phyloP scores from a whole-genome alignment of 2,888 invertebrate genomes.

The Drosophila testacea region DNA sequence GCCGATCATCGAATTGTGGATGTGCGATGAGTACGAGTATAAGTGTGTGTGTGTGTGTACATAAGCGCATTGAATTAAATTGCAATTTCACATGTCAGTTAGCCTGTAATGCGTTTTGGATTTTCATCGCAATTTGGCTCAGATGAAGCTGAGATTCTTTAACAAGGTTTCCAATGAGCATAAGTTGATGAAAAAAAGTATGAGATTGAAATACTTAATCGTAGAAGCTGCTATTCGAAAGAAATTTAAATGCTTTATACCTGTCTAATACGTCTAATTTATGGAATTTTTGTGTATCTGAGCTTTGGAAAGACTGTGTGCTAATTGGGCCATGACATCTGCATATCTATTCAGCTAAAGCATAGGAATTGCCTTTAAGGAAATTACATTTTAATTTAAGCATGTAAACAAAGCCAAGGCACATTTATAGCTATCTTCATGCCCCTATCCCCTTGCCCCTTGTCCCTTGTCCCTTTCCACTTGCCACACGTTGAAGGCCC shows the following conservation, averaged over 20 bases:
- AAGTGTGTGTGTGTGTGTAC: constrained; percentile 12
- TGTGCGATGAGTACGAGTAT: constrained; percentile 7
- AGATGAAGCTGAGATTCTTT: constrained; percentile 6
- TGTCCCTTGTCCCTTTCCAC: constrained; percentile 6
- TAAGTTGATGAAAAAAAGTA: not conserved
- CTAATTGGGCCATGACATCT: constrained; percentile 55
- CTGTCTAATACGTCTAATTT: not conserved
- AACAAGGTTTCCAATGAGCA: not conserved
- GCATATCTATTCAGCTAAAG: constrained; percentile 42
- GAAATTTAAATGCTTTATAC: not conserved
- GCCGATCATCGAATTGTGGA: constrained; percentile 48
- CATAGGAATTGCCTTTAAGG: constrained; percentile 65
- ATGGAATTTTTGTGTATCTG: constrained; percentile 14
- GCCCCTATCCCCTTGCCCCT: constrained; percentile 1
- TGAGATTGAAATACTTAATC: not conserved
- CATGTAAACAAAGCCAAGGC: constrained; percentile 29
- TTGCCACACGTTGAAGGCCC: not conserved
- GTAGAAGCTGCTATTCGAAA: not conserved
- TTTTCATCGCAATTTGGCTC: constrained; percentile 31
- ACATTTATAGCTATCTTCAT: constrained; percentile 47
- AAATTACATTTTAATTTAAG: constrained; percentile 60
- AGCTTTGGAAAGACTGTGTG: constrained; percentile 4
- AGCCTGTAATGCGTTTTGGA: constrained; percentile 31
- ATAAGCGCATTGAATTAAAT: constrained; percentile 51
- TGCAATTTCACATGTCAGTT: constrained; percentile 48